Evolutionary conservation across 2,113 vertebrate species (phyloP).

Genomic region (Burhinus bistriatus): DNA sequence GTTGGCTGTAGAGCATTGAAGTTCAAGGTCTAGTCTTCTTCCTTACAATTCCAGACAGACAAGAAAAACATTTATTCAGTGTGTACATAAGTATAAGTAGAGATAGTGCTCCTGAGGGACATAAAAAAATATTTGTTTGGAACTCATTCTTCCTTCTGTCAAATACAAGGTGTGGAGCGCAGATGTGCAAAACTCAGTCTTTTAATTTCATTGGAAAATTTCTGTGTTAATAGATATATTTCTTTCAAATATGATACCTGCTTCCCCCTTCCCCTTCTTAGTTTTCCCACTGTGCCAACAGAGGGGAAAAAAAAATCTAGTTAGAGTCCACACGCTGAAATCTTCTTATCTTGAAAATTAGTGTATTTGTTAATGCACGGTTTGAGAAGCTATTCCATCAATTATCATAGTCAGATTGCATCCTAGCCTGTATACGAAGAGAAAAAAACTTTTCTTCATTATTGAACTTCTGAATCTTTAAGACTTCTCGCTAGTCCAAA

Average conservation of each 20-base stretch:
- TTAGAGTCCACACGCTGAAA: not conserved
- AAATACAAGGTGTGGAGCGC: not conserved
- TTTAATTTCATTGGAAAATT: not conserved
- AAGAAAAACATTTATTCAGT: not conserved
- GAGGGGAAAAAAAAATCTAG: not conserved
- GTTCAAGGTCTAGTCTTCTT: not conserved
- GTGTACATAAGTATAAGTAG: not conserved
- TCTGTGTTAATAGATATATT: not conserved
- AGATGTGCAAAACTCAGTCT: not conserved
- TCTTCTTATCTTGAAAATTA: not conserved
- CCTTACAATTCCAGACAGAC: not conserved
- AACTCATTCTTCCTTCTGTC: not conserved
- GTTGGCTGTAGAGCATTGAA: accelerated
- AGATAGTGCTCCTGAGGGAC: accelerated
- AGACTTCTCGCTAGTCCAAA: not conserved
- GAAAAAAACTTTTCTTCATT: not conserved
- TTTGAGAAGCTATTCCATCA: not conserved
- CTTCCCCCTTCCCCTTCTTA: not conserved
- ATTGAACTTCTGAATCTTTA: not conserved
- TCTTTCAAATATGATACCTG: not conserved
- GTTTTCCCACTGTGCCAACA: not conserved
- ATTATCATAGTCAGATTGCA: not conserved
- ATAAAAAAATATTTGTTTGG: not conserved
- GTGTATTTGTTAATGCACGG: accelerated
- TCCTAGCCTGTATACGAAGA: not conserved